Percentiles rank a stretch among this genome's conserved stretches.
These are phyloP conservation scores for Porphyrio hochstetteri DNA, from an alignment of 2,113 vertebrate genomes.

Conservation along the genomic window DNA sequence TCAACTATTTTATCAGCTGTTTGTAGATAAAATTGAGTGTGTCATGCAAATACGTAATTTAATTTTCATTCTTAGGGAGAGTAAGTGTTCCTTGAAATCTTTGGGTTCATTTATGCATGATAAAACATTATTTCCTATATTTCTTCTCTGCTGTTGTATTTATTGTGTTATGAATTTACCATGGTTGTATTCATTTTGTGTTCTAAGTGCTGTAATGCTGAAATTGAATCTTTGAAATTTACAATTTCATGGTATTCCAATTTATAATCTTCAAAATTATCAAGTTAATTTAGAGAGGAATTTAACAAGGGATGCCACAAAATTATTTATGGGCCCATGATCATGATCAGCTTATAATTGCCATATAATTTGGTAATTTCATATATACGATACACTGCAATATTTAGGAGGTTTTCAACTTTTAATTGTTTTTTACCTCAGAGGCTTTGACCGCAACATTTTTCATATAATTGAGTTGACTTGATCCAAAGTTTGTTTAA, in stretches of 20 bases:
- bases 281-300: not conserved
- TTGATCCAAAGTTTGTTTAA: not conserved
- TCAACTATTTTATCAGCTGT: not conserved
- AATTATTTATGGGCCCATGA: not conserved
- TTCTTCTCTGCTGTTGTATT: not conserved
- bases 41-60: not conserved
- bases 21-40: not conserved
- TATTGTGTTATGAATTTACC: not conserved
- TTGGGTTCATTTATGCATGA: not conserved
- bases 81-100: not conserved
- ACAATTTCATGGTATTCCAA: not conserved
- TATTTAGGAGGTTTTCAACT: not conserved
- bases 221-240: not conserved
- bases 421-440: not conserved
- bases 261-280: not conserved
- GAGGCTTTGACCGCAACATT: not conserved
- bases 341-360: not conserved
- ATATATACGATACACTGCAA: not conserved
- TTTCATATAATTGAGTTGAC: not conserved
- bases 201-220: not conserved
- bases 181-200: not conserved
- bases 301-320: not conserved
- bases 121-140: not conserved
- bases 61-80: conserved; percentile 15
- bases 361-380: not conserved